These are phyloP conservation scores for Ennomos erosarius DNA, from an alignment of 2,888 invertebrate genomes.

Conservation along the genomic window DNA sequence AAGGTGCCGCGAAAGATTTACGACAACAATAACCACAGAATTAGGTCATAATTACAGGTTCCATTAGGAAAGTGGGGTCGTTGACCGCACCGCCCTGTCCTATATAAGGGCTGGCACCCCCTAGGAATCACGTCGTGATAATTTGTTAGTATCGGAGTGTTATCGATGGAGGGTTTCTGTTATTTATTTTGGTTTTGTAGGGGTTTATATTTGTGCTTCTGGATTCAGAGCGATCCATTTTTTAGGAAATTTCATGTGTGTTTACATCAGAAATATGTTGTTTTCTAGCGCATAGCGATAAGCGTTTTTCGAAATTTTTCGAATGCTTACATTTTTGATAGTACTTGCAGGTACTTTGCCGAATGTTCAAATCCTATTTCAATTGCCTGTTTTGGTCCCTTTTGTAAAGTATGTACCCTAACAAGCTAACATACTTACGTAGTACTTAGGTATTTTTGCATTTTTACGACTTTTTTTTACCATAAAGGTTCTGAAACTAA, in stretches of 20 bases:
- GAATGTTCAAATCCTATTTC: no score
- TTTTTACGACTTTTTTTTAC: neutral
- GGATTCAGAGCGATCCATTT: conserved; percentile 11
- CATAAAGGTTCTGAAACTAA: no score
- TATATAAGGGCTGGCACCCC: conserved; percentile 31
- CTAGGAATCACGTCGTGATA: conserved; percentile 35
- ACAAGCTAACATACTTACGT: no score
- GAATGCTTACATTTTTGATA: no score
- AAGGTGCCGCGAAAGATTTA: conserved; percentile 29
- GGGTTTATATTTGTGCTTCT: conserved; percentile 22
- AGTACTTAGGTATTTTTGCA: no score
- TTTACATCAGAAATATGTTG: no score
- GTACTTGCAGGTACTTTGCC: no score
- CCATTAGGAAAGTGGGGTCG: conserved; percentile 39
- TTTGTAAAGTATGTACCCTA: no score
- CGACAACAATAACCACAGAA: conserved; percentile 32
- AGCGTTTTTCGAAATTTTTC: no score
- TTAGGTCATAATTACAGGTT: conserved; percentile 42
- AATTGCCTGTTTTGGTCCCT: no score
- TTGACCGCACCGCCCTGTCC: conserved; percentile 37
- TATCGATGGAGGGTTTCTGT: conserved; percentile 37
- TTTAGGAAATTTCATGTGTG: no score
- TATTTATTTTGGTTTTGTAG: conserved; percentile 37
- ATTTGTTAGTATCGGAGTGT: conserved; percentile 38
- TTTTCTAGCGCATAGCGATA: no score